phyloP scores from a whole-genome alignment of 2,113 vertebrate genomes.

The Poeciliopsis prolifica region DNA sequence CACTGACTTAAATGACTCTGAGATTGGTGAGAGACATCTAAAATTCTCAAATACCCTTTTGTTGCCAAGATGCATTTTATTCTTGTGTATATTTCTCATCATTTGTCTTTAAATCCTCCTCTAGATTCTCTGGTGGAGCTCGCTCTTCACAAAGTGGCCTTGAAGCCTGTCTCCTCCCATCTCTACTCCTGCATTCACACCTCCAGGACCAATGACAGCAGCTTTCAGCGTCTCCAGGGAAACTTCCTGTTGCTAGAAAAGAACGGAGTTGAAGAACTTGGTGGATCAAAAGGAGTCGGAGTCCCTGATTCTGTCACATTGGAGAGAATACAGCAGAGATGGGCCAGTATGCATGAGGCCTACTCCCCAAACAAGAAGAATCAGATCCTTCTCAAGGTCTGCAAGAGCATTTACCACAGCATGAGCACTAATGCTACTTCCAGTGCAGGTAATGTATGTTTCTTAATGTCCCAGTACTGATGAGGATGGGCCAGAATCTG shows the following conservation, averaged over 20 bases:
- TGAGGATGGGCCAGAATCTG: background rate
- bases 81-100: background rate
- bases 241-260: slow-evolving; percentile 66
- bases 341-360: slow-evolving; percentile 78
- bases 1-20: slow-evolving; percentile 68
- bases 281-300: slow-evolving; percentile 65
- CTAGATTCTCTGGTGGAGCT: slow-evolving; percentile 83
- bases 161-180: slow-evolving; percentile 80
- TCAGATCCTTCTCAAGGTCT: slow-evolving; percentile 84
- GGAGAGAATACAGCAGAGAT: slow-evolving; percentile 82
- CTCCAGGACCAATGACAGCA: slow-evolving; percentile 65
- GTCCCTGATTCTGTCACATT: slow-evolving; percentile 75
- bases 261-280: slow-evolving; percentile 67
- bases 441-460: slow-evolving; percentile 63
- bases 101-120: background rate
- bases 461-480: background rate
- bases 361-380: slow-evolving; percentile 89
- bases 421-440: slow-evolving; percentile 77
- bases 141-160: slow-evolving; percentile 83
- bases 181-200: slow-evolving; percentile 81
- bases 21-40: slow-evolving; percentile 71
- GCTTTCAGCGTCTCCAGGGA: slow-evolving; percentile 62
- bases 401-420: slow-evolving; percentile 86
- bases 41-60: background rate
- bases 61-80: background rate